Conservation (phyloP, 2,113 vertebrate genomes). For the Centropus unirufus region DNA sequence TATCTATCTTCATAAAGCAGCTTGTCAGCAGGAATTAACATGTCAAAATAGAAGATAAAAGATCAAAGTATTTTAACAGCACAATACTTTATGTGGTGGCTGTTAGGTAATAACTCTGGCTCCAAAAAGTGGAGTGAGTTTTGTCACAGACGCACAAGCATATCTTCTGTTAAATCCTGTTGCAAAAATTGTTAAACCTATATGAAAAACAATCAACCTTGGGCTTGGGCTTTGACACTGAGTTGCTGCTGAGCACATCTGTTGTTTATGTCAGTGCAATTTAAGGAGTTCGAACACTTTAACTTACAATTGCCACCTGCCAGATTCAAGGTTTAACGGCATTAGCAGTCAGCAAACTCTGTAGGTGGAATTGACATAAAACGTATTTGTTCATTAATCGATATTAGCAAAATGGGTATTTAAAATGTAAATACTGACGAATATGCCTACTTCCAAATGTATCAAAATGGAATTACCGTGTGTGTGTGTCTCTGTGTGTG, state of each 20-base stretch:
- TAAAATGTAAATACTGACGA: not conserved
- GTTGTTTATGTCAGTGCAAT: not conserved
- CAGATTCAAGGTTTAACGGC: not conserved
- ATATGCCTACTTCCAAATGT: not conserved
- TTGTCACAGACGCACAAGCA: not conserved
- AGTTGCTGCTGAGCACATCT: not conserved
- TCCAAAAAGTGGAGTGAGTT: not conserved
- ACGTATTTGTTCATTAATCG: not conserved
- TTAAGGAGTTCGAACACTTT: not conserved
- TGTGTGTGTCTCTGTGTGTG: too few relatives aligned
- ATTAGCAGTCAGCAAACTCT: not conserved
- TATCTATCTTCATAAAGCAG: not conserved
- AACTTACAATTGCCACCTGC: not conserved
- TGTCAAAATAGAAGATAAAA: not conserved
- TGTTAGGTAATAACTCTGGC: not conserved
- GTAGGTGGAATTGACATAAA: not conserved
- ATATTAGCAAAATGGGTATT: not conserved
- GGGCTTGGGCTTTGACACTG: not conserved
- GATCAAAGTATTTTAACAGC: not conserved
- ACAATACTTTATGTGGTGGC: not conserved
- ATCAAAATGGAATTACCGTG: not conserved
- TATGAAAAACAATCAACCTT: not conserved
- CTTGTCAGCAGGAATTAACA: not conserved
- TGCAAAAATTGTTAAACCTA: not conserved
- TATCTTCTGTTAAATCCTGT: not conserved